phyloP scores from a whole-genome alignment of 2,113 vertebrate genomes.

The Pholis gunnellus region DNA sequence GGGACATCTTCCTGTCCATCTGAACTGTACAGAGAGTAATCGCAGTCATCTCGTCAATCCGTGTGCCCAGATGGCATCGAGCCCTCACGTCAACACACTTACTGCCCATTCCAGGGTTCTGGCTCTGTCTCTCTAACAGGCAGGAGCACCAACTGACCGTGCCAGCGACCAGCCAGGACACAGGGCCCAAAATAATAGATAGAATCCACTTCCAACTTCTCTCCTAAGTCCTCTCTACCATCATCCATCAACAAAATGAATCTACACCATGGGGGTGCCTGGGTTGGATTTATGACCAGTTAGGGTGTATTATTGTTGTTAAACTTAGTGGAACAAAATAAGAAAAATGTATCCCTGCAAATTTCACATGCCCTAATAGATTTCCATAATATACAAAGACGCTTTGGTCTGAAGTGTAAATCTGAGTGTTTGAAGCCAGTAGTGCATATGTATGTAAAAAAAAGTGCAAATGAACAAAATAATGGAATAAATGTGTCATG shows the following conservation, averaged over 20 bases:
- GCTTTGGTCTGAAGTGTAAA: slow-evolving; percentile 18
- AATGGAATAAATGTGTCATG: slow-evolving; percentile 60
- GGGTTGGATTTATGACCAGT: slow-evolving; percentile 59
- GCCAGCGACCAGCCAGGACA: slow-evolving; percentile 80
- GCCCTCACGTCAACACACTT: slow-evolving; percentile 77
- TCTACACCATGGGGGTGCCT: slow-evolving; percentile 55
- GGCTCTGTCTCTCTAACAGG: slow-evolving; percentile 61
- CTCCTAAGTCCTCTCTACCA: slow-evolving; percentile 59
- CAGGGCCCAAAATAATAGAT: slow-evolving; percentile 71
- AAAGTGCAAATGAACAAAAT: slow-evolving; percentile 37
- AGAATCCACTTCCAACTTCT: slow-evolving; percentile 73
- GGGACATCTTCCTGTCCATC: slow-evolving; percentile 68
- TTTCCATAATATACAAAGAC: slow-evolving; percentile 47
- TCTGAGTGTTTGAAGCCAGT: slow-evolving; percentile 8
- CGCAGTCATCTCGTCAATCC: slow-evolving; percentile 67
- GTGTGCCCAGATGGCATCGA: slow-evolving; percentile 82
- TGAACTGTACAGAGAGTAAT: slow-evolving; percentile 66
- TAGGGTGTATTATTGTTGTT: slow-evolving; percentile 57
- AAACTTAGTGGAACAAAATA: slow-evolving; percentile 50
- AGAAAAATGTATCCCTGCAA: slow-evolving; percentile 35
- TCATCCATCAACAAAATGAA: slow-evolving; percentile 79
- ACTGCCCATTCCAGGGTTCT: slow-evolving; percentile 71
- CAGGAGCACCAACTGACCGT: slow-evolving; percentile 67
- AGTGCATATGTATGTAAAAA: slow-evolving; percentile 42
- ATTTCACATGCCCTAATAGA: slow-evolving; percentile 45